Conservation (phyloP, 2,113 vertebrate species). For the Cricetomys ansorgei region DNA sequence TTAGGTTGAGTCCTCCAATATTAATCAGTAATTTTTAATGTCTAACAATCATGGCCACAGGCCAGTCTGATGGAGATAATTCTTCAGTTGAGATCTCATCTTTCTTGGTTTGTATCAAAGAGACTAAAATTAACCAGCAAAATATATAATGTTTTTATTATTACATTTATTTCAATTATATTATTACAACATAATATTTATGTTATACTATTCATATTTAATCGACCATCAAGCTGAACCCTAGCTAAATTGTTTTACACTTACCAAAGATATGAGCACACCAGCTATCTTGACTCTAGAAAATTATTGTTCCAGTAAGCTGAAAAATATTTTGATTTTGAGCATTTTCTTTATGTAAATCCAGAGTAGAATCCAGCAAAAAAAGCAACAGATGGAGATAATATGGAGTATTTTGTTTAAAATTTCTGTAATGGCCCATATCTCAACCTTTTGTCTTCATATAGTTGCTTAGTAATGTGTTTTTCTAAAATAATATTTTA, state of each 20-base stretch:
- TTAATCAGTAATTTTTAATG: neutral
- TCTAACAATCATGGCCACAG: neutral
- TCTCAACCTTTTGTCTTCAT: slow-evolving; percentile 73
- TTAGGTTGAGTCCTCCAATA: neutral
- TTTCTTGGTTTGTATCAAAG: neutral
- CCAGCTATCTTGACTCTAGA: slow-evolving; percentile 83
- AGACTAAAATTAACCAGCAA: neutral
- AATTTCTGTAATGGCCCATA: slow-evolving; percentile 56
- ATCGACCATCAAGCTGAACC: slow-evolving; percentile 86
- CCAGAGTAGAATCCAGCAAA: slow-evolving; percentile 79
- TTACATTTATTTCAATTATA: too few species aligned
- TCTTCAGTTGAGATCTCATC: neutral
- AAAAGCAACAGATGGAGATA: slow-evolving; percentile 76
- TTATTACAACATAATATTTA: too few species aligned
- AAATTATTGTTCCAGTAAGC: slow-evolving; percentile 84
- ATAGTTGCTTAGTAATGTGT: slow-evolving; percentile 64
- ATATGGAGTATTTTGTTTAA: slow-evolving; percentile 76
- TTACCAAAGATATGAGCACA: slow-evolving; percentile 83
- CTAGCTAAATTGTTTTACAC: slow-evolving; percentile 84
- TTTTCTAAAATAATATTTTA: neutral
- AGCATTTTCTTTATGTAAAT: slow-evolving; percentile 78
- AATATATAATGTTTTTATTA: slow-evolving; percentile 57
- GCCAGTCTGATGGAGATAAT: neutral
- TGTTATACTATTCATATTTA: slow-evolving; percentile 82
- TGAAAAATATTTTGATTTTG: slow-evolving; percentile 85